Evolutionary conservation across 2,888 invertebrate genomes (phyloP).

Genomic region (Drosophila recens): DNA sequence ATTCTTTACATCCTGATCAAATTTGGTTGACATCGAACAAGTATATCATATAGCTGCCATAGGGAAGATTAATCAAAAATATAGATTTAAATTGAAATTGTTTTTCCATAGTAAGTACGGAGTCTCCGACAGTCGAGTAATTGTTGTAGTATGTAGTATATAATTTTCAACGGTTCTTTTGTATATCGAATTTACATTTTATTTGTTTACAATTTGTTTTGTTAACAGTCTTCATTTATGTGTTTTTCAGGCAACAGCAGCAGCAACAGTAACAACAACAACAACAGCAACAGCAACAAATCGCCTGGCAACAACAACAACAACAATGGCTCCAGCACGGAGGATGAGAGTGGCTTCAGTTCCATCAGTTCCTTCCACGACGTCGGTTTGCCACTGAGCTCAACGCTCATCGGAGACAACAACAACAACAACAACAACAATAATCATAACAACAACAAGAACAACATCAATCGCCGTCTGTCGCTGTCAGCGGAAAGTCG

Average conservation of each 20-base stretch:
- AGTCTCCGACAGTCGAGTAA: no score
- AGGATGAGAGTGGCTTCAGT: conserved; percentile 94
- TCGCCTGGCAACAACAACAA: conserved; percentile 39
- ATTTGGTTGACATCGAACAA: no score
- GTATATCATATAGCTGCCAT: no score
- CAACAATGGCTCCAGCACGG: conserved; percentile 84
- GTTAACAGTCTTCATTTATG: neutral
- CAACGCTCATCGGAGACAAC: conserved; percentile 68
- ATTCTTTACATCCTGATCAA: no score
- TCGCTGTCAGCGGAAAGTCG: conserved; percentile 77
- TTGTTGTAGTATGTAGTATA: no score
- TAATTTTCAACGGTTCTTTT: no score
- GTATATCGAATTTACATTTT: no score
- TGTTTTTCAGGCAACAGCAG: neutral
- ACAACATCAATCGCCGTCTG: conserved; percentile 42
- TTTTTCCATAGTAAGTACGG: no score
- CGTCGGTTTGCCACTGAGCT: conserved; percentile 88
- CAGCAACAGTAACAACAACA: conserved; percentile 34
- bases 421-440: conserved; percentile 22
- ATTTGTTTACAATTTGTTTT: neutral
- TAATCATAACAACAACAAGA: conserved; percentile 20
- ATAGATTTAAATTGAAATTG: no score
- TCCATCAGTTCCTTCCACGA: conserved; percentile 94
- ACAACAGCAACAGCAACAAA: conserved; percentile 43
- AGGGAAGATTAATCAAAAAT: no score